A percentile compares a stretch with the other conserved stretches of the same genome.
These are phyloP conservation scores for Chaetura pelagica DNA, from an alignment of 2,113 vertebrate genomes.

Conservation along the genomic window DNA sequence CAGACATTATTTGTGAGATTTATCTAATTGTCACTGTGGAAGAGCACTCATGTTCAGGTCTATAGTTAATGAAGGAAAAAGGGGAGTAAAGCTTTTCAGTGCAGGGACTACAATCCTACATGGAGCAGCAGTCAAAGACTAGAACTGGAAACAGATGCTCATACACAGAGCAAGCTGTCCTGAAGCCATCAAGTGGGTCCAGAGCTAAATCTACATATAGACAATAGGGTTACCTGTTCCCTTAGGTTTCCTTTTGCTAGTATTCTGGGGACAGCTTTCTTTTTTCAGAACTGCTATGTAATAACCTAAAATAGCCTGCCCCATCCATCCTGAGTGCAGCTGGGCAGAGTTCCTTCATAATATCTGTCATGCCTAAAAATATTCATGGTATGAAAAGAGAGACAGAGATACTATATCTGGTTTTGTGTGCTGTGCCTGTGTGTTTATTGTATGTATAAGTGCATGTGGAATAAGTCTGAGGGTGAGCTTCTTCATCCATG, in stretches of 20 bases:
- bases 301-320: constrained; percentile 44
- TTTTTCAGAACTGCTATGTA: constrained; percentile 51
- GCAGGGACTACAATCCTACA: background rate
- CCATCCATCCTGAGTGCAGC: constrained; percentile 32
- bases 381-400: constrained; percentile 52
- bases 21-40: background rate
- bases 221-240: background rate
- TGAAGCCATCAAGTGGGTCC: background rate
- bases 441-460: background rate
- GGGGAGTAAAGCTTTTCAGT: background rate
- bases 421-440: background rate
- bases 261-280: constrained; percentile 15
- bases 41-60: background rate
- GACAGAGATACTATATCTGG: background rate
- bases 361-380: constrained; percentile 70
- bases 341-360: constrained; percentile 42
- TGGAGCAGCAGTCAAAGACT: background rate
- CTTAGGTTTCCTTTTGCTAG: background rate
- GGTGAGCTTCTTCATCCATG: background rate
- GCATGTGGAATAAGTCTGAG: background rate
- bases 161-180: background rate
- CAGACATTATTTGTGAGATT: background rate
- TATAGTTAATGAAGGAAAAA: background rate
- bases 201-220: background rate
- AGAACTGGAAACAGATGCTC: background rate